phyloP scores from a whole-genome alignment of 2,888 invertebrate species.

The Smittia aterrima region DNA sequence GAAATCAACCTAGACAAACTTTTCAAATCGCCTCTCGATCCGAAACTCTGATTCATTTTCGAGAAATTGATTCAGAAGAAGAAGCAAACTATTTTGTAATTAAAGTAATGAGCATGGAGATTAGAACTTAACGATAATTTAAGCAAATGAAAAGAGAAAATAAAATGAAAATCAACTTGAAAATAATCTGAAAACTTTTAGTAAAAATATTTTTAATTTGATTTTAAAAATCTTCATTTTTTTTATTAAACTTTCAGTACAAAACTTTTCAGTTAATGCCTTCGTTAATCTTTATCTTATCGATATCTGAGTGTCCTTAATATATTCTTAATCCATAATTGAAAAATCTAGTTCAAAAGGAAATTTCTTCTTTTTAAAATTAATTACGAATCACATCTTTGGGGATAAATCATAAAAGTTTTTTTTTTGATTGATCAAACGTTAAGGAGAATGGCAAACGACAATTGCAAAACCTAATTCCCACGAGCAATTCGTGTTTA shows the following conservation, averaged over 20 bases:
- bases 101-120: slow-evolving; percentile 2
- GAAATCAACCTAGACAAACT: too few relatives aligned
- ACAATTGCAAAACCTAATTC: background rate
- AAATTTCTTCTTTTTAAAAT: background rate
- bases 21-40: background rate
- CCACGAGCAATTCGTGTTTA: too few relatives aligned
- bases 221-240: too few relatives aligned
- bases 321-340: too few relatives aligned
- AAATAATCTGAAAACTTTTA: background rate
- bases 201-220: too few relatives aligned
- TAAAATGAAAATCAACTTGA: background rate
- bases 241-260: too few relatives aligned
- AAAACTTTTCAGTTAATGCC: too few relatives aligned
- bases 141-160: background rate
- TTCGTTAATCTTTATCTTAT: too few relatives aligned
- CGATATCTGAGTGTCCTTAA: too few relatives aligned
- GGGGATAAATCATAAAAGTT: background rate
- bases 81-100: slow-evolving; percentile 4
- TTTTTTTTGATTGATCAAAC: background rate
- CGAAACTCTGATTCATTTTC: background rate
- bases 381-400: slow-evolving; percentile 7
- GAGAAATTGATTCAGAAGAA: background rate
- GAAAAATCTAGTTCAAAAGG: too few relatives aligned
- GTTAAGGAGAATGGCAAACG: background rate
- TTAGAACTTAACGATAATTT: background rate